These are phyloP conservation scores for Chaenodraco wilsoni DNA, from an alignment of 2,797 vertebrate species.

Conservation along the genomic window DNA sequence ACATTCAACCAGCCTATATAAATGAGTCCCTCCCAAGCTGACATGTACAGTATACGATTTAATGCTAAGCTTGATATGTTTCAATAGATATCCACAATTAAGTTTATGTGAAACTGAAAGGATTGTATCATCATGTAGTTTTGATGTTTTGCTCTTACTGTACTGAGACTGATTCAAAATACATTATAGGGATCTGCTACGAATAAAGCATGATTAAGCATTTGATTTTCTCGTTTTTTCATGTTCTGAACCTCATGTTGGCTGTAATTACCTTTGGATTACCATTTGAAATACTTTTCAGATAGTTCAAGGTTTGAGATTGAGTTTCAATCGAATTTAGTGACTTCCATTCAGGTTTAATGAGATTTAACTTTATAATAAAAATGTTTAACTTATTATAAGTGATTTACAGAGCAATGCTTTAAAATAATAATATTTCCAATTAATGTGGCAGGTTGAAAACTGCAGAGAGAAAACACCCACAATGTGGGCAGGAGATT, in stretches of 20 bases:
- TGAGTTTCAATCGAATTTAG: neutral
- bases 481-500: slow-evolving; percentile 22
- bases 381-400: slow-evolving; percentile 4
- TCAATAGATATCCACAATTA: slow-evolving; percentile 16
- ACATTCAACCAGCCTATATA: slow-evolving; percentile 44
- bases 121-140: neutral
- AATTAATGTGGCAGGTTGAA: slow-evolving; percentile 13
- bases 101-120: slow-evolving; percentile 20
- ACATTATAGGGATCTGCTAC: neutral
- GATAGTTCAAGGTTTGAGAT: neutral
- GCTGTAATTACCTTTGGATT: neutral
- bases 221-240: neutral
- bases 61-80: slow-evolving; percentile 13
- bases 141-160: neutral
- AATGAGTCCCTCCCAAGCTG: slow-evolving; percentile 34
- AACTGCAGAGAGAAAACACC: slow-evolving; percentile 29
- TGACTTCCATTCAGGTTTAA: neutral
- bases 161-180: slow-evolving; percentile 2
- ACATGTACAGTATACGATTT: neutral
- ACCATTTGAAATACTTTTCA: neutral
- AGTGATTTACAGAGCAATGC: slow-evolving; percentile 3
- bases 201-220: neutral
- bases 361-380: neutral
- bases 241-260: neutral
- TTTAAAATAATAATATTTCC: slow-evolving; percentile 25